Percentiles rank a stretch among this genome's conserved stretches.
Conservation (phyloP, 2,797 vertebrate species). For the Helostoma temminkii region DNA sequence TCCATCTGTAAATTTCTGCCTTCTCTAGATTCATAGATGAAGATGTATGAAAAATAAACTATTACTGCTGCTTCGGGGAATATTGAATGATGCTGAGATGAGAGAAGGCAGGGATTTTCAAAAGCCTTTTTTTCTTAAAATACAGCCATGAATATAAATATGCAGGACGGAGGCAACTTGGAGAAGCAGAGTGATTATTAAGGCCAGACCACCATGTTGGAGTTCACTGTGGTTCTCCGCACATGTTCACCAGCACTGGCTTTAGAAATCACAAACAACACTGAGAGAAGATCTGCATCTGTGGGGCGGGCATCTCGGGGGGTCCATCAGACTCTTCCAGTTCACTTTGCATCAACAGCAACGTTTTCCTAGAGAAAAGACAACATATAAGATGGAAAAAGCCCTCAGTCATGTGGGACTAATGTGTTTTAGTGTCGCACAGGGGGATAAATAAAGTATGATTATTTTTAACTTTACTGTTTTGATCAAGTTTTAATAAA, state of each 20-base stretch:
- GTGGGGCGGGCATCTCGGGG: neutral
- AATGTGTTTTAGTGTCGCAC: neutral
- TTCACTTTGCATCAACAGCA: constrained; percentile 43
- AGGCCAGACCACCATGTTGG: too few species aligned
- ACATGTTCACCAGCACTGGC: neutral
- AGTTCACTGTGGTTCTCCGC: neutral
- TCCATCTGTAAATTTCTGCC: too few species aligned
- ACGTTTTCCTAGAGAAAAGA: constrained; percentile 42
- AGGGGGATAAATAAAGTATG: too few species aligned
- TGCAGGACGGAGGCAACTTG: too few species aligned
- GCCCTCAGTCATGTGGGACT: too few species aligned
- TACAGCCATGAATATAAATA: too few species aligned
- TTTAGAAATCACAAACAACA: constrained; percentile 5
- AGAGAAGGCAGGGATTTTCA: neutral
- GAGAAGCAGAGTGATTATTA: too few species aligned
- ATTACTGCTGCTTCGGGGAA: neutral
- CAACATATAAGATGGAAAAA: constrained; percentile 6
- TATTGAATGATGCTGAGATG: neutral
- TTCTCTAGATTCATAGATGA: too few species aligned
- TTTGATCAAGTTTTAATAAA: neutral
- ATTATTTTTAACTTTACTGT: too few species aligned
- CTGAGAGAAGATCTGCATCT: constrained; percentile 17
- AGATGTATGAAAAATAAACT: too few species aligned
- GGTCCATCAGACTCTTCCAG: constrained; percentile 16
- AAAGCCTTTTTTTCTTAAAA: neutral